A percentile compares a stretch with the other conserved stretches of the same genome.
These are phyloP conservation scores for Hypena proboscidalis DNA, from an alignment of 2,888 invertebrate genomes.

Conservation along the genomic window DNA sequence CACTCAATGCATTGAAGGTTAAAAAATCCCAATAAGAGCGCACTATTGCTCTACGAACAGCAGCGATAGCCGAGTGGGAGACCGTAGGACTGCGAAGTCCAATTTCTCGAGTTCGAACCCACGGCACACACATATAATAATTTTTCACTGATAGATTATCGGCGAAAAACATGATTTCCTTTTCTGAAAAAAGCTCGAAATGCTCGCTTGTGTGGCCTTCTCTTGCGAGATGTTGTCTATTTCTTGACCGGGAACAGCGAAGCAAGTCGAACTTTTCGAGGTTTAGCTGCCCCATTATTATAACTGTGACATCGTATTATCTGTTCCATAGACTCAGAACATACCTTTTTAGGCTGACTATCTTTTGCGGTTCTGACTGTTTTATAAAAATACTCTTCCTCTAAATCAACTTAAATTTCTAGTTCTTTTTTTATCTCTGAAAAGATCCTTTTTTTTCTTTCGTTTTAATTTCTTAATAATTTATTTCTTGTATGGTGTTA, in stretches of 20 bases:
- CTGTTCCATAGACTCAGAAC: conserved; percentile 53
- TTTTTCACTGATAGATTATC: conserved; percentile 65
- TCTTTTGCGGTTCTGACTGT: no score
- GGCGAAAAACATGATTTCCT: conserved; percentile 57
- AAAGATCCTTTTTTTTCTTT: conserved; percentile 14
- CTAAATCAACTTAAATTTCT: conserved; percentile 29
- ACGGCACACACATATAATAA: no score
- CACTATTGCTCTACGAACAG: no score
- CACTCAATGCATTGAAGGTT: no score
- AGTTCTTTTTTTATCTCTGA: background rate
- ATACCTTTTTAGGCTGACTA: conserved; percentile 19
- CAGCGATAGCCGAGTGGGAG: no score
- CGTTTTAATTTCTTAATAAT: conserved; percentile 49
- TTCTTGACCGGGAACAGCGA: conserved; percentile 13
- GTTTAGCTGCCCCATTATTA: conserved; percentile 16
- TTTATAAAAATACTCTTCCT: conserved; percentile 26
- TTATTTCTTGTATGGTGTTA: conserved; percentile 50
- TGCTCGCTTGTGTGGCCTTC: conserved; percentile 65
- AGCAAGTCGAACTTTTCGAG: background rate
- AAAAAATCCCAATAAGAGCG: no score
- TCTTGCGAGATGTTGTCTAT: conserved; percentile 50
- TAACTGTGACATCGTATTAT: conserved; percentile 63
- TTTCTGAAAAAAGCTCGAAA: conserved; percentile 71
- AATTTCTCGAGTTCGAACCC: no score
- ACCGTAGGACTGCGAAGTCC: no score